Evolutionary conservation across 2,797 vertebrate genomes (phyloP).

Genomic region (Notoglanidium macrostoma): DNA sequence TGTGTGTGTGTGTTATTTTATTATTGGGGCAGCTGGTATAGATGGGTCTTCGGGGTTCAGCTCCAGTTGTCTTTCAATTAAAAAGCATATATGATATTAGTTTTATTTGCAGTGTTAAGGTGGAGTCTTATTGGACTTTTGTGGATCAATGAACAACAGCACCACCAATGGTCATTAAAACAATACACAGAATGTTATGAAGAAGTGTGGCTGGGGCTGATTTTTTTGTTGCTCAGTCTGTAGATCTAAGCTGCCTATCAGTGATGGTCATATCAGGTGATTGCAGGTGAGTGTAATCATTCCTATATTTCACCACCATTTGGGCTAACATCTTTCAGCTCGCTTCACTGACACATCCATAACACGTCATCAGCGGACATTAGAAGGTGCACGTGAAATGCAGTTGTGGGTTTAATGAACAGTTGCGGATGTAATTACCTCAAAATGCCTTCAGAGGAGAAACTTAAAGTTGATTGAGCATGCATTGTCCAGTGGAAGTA

Average conservation of each 20-base stretch:
- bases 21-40: not conserved
- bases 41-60: not conserved
- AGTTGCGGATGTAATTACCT: too few species aligned
- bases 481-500: too few species aligned
- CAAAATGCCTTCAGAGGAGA: too few species aligned
- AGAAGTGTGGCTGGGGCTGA: too few species aligned
- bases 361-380: not conserved
- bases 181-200: not conserved
- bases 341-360: not conserved
- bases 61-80: not conserved
- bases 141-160: not conserved
- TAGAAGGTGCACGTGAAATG: not conserved
- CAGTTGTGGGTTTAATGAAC: not conserved
- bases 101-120: not conserved
- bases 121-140: not conserved
- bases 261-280: not conserved
- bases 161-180: not conserved
- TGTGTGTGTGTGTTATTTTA: not conserved
- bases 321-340: not conserved
- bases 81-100: not conserved
- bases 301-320: not conserved
- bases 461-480: not conserved
- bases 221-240: not conserved
- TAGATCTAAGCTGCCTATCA: not conserved
- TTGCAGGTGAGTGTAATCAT: not conserved